Conservation (phyloP, 2,888 invertebrate species). For the Neria commutata region DNA sequence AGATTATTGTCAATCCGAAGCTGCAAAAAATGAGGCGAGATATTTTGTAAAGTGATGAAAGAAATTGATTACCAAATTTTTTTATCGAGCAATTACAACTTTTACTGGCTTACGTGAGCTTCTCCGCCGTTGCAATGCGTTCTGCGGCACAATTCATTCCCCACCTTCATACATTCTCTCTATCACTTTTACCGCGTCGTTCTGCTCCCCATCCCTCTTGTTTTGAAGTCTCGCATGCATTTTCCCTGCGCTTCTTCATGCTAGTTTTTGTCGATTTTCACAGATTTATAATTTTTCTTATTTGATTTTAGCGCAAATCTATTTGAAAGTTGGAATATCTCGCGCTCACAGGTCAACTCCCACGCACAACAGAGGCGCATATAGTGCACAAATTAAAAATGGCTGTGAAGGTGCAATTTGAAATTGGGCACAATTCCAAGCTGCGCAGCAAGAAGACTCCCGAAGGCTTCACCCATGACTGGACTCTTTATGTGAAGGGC, state of each 20-base stretch:
- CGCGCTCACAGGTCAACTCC: no score
- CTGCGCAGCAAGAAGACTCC: constrained; percentile 80
- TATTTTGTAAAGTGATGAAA: no score
- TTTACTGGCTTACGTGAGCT: no score
- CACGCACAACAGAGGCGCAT: no score
- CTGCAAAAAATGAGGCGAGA: no score
- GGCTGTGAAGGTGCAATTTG: constrained; percentile 82
- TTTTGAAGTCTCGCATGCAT: constrained; percentile 17
- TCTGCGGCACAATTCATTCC: no score
- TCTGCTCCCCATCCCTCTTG: neutral
- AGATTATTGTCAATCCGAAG: no score
- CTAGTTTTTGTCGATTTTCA: neutral
- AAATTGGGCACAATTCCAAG: constrained; percentile 90
- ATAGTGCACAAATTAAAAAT: constrained; percentile 60
- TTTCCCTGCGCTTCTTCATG: neutral
- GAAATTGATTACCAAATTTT: no score
- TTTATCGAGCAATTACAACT: no score
- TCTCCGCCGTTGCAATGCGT: no score
- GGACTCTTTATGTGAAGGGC: constrained; percentile 94
- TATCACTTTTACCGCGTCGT: no score
- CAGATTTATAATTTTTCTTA: neutral
- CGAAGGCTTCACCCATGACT: constrained; percentile 96
- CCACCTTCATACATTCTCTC: no score
- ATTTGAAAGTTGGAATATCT: neutral
- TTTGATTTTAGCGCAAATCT: neutral